Evolutionary conservation across 2,888 invertebrate genomes (phyloP), one percentile per base, ranked within the genome.

Genomic region (Eupithecia centaureata): DNA sequence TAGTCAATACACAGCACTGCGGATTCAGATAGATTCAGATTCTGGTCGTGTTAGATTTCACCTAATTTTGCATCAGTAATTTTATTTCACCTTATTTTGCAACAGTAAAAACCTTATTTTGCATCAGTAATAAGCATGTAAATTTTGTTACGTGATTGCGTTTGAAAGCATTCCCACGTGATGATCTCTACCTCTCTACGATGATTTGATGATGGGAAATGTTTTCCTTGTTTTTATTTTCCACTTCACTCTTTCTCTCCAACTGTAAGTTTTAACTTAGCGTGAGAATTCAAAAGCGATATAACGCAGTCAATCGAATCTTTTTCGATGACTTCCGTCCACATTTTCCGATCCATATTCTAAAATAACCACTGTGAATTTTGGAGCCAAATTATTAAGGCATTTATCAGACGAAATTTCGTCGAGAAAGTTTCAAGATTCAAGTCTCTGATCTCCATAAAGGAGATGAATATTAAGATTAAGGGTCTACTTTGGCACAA

Each of bases 401-500:
- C n/a, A n/a, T 35, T n/a, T 15, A 27, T 52, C 1, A 28, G 0
- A 27, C n/a, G 8, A 28, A 28, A 42, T 42, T 42, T 42, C 8
- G 10, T 18, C n/a, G 5, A 27, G 28, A 28, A 54, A 64, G 42
- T 18, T 28, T 27, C 22, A 10, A 33, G 12, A 62, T 38, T 25
- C 27, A 28, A 8, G 47, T 57, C 56, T 32, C 12, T 22, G 18
- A 18, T 56, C 56, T 42, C 56, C 56, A 56, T 18, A 28, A 18
- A 56, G 18, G 30, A 54, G 28, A 30, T 56, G 30, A n/a, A 56
- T 56, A 56, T 56, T 56, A 30, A 28, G 18, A 28, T 30, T 32
- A 18, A n/a, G 32, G 13, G 22, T 13, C 30, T 51, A 62, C n/a
- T 65, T 68, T 64, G 64, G 64, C 58, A 64, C 61, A 51, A n/a